Base-by-base conservation (phyloP, 2,113 vertebrate genomes). In the Otocyon megalotis region DNA sequence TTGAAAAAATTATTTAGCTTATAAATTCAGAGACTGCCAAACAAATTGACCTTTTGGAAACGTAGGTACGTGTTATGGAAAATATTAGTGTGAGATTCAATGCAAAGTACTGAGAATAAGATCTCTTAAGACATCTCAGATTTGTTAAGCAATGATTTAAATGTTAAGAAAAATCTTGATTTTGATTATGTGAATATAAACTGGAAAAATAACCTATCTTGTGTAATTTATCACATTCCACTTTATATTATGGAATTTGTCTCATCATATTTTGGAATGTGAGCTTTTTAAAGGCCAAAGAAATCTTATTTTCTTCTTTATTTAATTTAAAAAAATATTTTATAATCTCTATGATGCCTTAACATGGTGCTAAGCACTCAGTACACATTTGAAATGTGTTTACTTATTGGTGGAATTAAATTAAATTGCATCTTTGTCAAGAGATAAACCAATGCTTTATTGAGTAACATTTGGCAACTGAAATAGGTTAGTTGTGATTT, bases 61-160 rank as follows among this genome's bases (percentile, higher is more conserved):
- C 43, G 81, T 96, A 85, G 32, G 28, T 88, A 88, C 60, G 50
- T 91, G 26, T 60, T 85, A 32, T 62, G 2, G 81, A 95, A 79
- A 85, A 93, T 28, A 77, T 69, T 94, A 90, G 56, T 88, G 32
- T 93, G 74, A 81, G 48, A 32, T 83, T 63, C 89, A 30, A 11
- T 88, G 43, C 84, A 32, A 54, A 43, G 76, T 89, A 14, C 67
- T 80, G 84, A 80, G 17, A 88, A 71, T 91, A 50, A 87, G 58
- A 32, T 93, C 54, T 56, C 20, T 28, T 88, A 69, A 85, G 48
- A 50, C 62, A 7, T 54, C 90, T 93, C 26, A 82, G 43, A 56
- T 94, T 97, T 87, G 11, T 82, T 93, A 94, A 92, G 54, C 32
- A 93, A 4, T 87, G 77, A 88, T 90, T 88, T 97, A 87, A 71